These are phyloP conservation scores for Lophius piscatorius DNA, from an alignment of 2,113 vertebrate species.

Conservation along the genomic window DNA sequence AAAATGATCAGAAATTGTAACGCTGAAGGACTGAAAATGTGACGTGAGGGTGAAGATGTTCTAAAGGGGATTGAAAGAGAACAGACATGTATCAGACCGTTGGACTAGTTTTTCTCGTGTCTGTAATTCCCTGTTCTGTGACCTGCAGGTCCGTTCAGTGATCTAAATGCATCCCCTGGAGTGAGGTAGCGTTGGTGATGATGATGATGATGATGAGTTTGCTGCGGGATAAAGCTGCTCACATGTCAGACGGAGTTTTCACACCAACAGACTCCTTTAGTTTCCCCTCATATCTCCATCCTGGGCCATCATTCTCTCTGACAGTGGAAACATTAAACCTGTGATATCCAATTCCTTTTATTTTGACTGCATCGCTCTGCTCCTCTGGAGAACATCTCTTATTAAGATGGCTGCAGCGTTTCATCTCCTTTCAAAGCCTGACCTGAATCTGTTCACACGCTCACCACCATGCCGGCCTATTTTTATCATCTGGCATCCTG, in stretches of 20 bases:
- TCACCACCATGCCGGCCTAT: constrained; percentile 57
- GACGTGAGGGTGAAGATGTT: too few relatives aligned
- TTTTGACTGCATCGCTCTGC: constrained; percentile 53
- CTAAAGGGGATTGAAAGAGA: constrained; percentile 28
- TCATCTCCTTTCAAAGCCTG: constrained; percentile 78
- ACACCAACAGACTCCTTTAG: constrained; percentile 68
- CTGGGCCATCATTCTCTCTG: constrained; percentile 74
- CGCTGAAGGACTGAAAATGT: constrained; percentile 17
- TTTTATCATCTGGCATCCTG: constrained; percentile 71
- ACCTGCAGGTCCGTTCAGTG: constrained; percentile 67
- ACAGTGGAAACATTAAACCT: constrained; percentile 80
- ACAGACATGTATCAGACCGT: constrained; percentile 65
- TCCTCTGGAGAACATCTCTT: constrained; percentile 68
- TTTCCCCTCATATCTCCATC: constrained; percentile 68
- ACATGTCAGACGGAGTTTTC: constrained; percentile 72
- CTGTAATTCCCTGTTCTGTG: constrained; percentile 58
- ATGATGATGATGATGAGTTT: constrained; percentile 41
- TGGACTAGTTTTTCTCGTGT: constrained; percentile 60
- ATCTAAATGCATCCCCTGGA: constrained; percentile 64
- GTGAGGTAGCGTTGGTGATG: constrained; percentile 61
- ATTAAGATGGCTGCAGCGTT: constrained; percentile 72
- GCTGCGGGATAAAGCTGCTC: constrained; percentile 64
- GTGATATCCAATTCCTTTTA: constrained; percentile 79
- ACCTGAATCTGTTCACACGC: constrained; percentile 76
- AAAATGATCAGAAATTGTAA: too few relatives aligned